Percentiles rank a stretch among this genome's conserved stretches.
Evolutionary conservation across 2,888 invertebrate genomes (phyloP).

Genomic region (Microchrysa polita): DNA sequence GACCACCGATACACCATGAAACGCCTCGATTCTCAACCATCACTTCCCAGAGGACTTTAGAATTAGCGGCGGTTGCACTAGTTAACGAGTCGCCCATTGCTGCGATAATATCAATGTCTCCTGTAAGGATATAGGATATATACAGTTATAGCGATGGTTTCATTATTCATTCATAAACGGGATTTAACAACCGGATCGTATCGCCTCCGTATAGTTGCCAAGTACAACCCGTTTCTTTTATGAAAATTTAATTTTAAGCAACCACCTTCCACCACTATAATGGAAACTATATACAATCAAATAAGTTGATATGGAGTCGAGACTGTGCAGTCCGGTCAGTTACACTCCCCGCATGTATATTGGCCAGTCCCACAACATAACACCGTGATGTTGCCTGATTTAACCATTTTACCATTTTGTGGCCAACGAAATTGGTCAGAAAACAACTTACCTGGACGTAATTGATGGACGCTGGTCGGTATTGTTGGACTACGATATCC

Average conservation of each 20-base stretch:
- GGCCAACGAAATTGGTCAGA: constrained; percentile 21
- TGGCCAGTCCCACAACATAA: background rate
- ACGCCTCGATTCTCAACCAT: constrained; percentile 66
- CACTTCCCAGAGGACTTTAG: constrained; percentile 64
- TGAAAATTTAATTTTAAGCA: no score
- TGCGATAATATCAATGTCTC: constrained; percentile 70
- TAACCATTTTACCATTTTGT: constrained; percentile 26
- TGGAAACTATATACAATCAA: no score
- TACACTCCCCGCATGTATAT: no score
- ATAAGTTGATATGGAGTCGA: background rate
- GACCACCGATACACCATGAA: constrained; percentile 66
- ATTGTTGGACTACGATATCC: constrained; percentile 57
- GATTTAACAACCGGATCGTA: no score
- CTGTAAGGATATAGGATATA: constrained; percentile 57
- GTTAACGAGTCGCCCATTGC: constrained; percentile 71
- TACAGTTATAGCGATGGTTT: no score
- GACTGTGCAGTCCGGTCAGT: background rate
- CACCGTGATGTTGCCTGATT: background rate
- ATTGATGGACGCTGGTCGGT: constrained; percentile 67
- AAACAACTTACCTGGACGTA: constrained; percentile 62
- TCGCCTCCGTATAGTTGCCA: no score
- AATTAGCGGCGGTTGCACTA: constrained; percentile 68
- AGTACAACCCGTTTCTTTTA: no score
- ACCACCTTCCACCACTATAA: no score
- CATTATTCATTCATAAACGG: no score